Evolutionary conservation across 2,113 vertebrate genomes (phyloP), one percentile per base, ranked within the genome.

Genomic region (Phylloscopus trochiloides): DNA sequence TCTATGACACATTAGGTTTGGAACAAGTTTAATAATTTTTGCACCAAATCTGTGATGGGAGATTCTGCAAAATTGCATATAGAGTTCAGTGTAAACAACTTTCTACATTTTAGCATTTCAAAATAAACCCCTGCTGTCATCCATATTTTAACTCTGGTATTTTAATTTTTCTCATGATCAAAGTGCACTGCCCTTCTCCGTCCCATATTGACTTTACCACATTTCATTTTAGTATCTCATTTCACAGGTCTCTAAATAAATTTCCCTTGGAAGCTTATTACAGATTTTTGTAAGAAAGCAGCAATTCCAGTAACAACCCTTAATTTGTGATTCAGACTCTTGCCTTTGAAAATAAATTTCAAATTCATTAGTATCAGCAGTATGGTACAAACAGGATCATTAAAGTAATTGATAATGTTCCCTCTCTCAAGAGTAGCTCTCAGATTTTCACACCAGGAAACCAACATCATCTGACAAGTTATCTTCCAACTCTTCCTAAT

Each of bases 291-390:
- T 55, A 79, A 88, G 90, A 92, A 91, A 92, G 38, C 58, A 80
- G 67, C 57, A 63, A 48, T 96, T 96, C 85, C 92, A 63, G 93
- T 83, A 96, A 93, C 47, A 94, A 71, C 31, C 14, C 22, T 66
- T 95, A 62, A 92, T 93, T 93, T 90, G 70, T 90, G 78, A 93
- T 90, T 92, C 85, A 94, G 55, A 80, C 51, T 76, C 45, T 79
- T 86, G 70, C 26, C 59, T 88, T 96, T 83, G 85, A 88, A 96
- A 95, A 93, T 26, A 83, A 19, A 28, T 74, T 93, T 80, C 63
- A 92, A 95, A 93, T 66, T 45, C 85, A 80, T 88, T 90, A 86
- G 70, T 93, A 93, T 62, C 54, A 88, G 59, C 51, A 80, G 13
- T 54, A 58, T 25, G n/a, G 66, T 76, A 82, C 42, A 90, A 94